Percentiles rank a stretch among this genome's conserved stretches.
These are phyloP conservation scores for Chelonia mydas DNA, from an alignment of 2,797 vertebrate species.

Conservation along the genomic window DNA sequence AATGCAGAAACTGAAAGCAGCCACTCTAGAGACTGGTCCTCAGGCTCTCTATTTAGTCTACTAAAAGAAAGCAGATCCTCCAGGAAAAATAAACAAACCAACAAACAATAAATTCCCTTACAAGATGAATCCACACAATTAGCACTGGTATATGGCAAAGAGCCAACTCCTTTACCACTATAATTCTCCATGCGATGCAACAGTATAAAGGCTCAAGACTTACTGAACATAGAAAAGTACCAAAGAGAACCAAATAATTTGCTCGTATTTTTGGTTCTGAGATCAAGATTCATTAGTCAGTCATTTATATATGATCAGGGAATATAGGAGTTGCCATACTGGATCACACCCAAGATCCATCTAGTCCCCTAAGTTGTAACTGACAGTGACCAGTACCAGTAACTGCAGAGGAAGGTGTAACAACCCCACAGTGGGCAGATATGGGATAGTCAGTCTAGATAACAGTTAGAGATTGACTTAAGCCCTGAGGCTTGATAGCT, in stretches of 20 bases:
- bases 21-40: not conserved
- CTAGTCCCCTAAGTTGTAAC: not conserved
- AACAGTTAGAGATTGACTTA: not conserved
- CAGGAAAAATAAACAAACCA: not conserved
- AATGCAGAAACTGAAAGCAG: not conserved
- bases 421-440: not conserved
- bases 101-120: not conserved
- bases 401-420: not conserved
- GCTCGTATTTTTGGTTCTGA: not conserved
- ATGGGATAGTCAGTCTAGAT: not conserved
- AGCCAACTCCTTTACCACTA: not conserved
- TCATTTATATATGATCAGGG: not conserved
- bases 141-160: not conserved
- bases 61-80: not conserved
- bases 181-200: too few species aligned
- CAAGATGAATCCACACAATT: not conserved
- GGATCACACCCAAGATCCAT: not conserved
- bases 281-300: not conserved
- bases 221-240: not conserved
- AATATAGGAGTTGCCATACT: not conserved
- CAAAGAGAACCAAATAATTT: not conserved
- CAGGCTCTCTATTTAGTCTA: not conserved
- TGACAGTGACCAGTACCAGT: not conserved
- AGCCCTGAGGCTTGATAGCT: not conserved
- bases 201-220: not conserved